These are phyloP conservation scores for Heterotis niloticus DNA, from an alignment of 2,113 vertebrate species.

Conservation along the genomic window DNA sequence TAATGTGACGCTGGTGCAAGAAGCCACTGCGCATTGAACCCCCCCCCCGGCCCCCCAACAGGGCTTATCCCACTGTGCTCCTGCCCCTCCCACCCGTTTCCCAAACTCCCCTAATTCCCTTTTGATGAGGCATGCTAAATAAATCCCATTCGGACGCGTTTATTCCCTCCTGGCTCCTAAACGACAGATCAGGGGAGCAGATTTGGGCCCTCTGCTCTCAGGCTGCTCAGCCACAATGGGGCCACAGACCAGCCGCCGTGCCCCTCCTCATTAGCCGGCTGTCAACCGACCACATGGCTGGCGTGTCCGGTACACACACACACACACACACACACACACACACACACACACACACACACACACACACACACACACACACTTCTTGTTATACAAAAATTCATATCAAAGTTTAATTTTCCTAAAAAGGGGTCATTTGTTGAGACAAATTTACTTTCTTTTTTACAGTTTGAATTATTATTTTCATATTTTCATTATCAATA, in stretches of 20 bases:
- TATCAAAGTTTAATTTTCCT: too few relatives aligned
- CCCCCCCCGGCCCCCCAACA: slow-evolving; percentile 5
- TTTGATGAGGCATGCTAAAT: slow-evolving; percentile 84
- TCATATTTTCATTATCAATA: too few relatives aligned
- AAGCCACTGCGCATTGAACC: slow-evolving; percentile 53
- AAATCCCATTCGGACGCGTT: slow-evolving; percentile 79
- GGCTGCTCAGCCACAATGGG: slow-evolving; percentile 61
- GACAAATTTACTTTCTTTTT: too few relatives aligned
- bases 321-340: slow-evolving; percentile 30
- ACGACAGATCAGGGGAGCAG: slow-evolving; percentile 78
- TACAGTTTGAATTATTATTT: too few relatives aligned
- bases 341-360: slow-evolving; percentile 11
- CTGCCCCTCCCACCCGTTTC: slow-evolving; percentile 48
- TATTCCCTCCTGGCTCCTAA: slow-evolving; percentile 77
- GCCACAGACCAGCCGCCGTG: slow-evolving; percentile 52
- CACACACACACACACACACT: slow-evolving; percentile 12
- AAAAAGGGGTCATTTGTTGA: too few relatives aligned
- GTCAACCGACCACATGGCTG: slow-evolving; percentile 53
- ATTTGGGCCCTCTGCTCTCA: slow-evolving; percentile 70
- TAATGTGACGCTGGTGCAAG: slow-evolving; percentile 38
- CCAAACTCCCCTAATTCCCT: slow-evolving; percentile 76
- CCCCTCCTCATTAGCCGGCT: slow-evolving; percentile 54
- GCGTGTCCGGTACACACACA: slow-evolving; percentile 43
- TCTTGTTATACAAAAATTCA: too few relatives aligned
- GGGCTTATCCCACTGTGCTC: slow-evolving; percentile 60